Conservation (phyloP, 2,113 vertebrate genomes). For the Eleginops maclovinus region DNA sequence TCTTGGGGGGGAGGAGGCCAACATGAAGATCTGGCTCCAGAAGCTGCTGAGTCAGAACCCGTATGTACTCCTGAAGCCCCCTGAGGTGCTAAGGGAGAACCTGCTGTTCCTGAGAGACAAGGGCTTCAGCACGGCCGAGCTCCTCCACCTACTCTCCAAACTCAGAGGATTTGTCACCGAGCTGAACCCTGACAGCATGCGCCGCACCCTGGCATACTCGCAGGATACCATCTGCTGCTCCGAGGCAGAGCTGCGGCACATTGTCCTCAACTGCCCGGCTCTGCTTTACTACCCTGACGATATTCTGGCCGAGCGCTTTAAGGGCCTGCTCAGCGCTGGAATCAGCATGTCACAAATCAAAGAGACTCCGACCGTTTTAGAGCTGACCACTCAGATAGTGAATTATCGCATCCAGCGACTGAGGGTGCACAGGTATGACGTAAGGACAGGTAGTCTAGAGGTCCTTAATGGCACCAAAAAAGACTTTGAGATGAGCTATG, state of each 20-base stretch:
- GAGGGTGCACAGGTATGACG: constrained; percentile 81
- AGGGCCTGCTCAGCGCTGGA: constrained; percentile 84
- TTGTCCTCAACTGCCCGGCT: constrained; percentile 89
- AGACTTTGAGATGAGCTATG: constrained; percentile 90
- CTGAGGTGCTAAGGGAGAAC: constrained; percentile 84
- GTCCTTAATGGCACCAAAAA: constrained; percentile 91
- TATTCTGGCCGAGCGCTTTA: constrained; percentile 87
- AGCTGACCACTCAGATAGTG: constrained; percentile 91
- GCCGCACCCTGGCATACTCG: constrained; percentile 85
- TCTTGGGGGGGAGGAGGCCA: constrained; percentile 88
- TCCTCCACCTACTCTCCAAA: constrained; percentile 90
- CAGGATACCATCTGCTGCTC: constrained; percentile 85
- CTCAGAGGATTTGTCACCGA: constrained; percentile 93
- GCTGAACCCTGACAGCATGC: constrained; percentile 85
- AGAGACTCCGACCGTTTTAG: constrained; percentile 87
- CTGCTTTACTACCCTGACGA: constrained; percentile 89
- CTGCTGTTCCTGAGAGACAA: constrained; percentile 86
- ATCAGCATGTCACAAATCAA: constrained; percentile 88
- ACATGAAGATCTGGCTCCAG: constrained; percentile 92
- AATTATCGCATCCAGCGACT: constrained; percentile 89
- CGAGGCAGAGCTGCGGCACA: constrained; percentile 83
- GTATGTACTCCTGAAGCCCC: constrained; percentile 88
- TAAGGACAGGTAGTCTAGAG: constrained; percentile 85
- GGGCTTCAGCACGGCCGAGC: constrained; percentile 86
- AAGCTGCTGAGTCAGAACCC: constrained; percentile 95